Base-by-base conservation (phyloP, 2,888 invertebrate species). In the Ypsolopha sequella region DNA sequence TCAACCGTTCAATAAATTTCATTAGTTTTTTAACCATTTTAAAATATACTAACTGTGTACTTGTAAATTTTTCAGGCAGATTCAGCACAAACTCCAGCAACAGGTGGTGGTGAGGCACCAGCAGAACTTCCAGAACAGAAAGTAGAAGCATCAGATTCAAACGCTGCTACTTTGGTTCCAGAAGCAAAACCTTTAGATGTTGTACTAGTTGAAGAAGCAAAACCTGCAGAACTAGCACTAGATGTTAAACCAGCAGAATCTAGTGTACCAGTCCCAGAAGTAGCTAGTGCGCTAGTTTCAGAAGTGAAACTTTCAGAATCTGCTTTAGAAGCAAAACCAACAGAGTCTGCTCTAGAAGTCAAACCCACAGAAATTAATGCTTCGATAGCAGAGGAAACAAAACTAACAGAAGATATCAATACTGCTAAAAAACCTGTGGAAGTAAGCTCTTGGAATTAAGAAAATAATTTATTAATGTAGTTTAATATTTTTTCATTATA, bases 51-150 rank as follows among this genome's bases (percentile, higher is more conserved):
- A 4, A 24, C 24, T 24, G 24, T 24, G 24, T 4, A 3, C 24
- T 24, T 24, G 33, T 6, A 9, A 45, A n/a, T n/a, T 39, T 55
- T 52, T 39, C 53, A 55, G 55, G 52, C 54, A 13, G 55, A 55
- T 14, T 34, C 52, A 10, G 44, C 35, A 8, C 38, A 34, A 36
- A 45, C 6, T 7, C 54, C 51, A 14, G 51, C 6, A 11, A 34
- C 52, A 6, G 52, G 55, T 41, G 52, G 51, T 8, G 55, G 52
- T 6, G 55, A 54, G 46, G 54, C 52, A 14, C 49, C 38, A n/a
- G 41, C 14, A 7, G 14, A 48, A 8, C 11, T 34, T 6, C 48
- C 48, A 39, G 48, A 33, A 10, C 3, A 24, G 41, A 10, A 48
- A 11, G 9, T 6, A 13, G 35, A 38, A 41, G 9, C 44, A 7